phyloP scores from a whole-genome alignment of 1,140 invertebrate genomes.

The fruit fly (Drosophila melanogaster) region DNA sequence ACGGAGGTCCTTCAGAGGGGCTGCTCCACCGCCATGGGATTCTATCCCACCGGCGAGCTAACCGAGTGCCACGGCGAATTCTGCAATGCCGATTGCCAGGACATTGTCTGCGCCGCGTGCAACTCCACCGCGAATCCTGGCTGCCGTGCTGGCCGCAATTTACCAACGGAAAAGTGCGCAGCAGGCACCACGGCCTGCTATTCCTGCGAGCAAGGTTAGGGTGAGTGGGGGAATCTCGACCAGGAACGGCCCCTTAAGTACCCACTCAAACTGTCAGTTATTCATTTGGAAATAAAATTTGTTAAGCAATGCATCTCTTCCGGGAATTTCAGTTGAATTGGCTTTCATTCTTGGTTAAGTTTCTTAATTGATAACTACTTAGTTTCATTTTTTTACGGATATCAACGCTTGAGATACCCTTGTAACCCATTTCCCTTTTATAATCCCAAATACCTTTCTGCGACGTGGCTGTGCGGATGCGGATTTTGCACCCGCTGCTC shows the following conservation, averaged over 20 bases:
- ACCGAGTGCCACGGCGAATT: conserved; percentile 67
- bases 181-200: conserved; percentile 60
- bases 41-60: conserved; percentile 63
- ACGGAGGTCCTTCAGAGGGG: conserved; percentile 67
- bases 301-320: too few relatives aligned
- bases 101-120: conserved; percentile 65
- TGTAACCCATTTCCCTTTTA: neutral
- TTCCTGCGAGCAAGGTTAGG: conserved; percentile 76
- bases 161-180: conserved; percentile 47
- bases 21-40: conserved; percentile 72
- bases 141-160: conserved; percentile 46
- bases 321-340: neutral
- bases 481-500: conserved; percentile 1
- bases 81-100: conserved; percentile 67
- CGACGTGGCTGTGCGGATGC: conserved; percentile 68
- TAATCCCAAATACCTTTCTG: conserved; percentile 50
- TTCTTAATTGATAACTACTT: too few relatives aligned
- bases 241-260: neutral
- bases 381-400: too few relatives aligned
- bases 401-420: too few relatives aligned
- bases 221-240: neutral
- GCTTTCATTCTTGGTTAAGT: too few relatives aligned
- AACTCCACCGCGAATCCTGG: conserved; percentile 60
- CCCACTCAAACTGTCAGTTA: neutral
- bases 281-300: neutral